A percentile compares a stretch with the other conserved stretches of the same genome.
Conservation (phyloP, 1,140 invertebrate species). For the Argopecten irradians region DNA sequence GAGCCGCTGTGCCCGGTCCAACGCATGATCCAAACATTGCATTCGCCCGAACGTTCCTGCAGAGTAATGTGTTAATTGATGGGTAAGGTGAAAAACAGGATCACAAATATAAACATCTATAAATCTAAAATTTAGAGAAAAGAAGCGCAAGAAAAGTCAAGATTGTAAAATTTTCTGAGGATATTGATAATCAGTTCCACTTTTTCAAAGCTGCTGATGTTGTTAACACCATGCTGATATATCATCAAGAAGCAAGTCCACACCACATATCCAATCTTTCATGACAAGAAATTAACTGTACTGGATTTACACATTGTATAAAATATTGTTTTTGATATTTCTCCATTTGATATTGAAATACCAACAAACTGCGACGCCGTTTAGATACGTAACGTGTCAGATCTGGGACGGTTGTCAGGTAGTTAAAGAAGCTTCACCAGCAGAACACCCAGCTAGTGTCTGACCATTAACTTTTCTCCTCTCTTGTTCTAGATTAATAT, state of each 20-base stretch:
- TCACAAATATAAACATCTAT: too few species aligned
- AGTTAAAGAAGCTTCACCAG: too few species aligned
- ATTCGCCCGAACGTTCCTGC: constrained; percentile 78
- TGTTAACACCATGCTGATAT: background rate
- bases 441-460: too few species aligned
- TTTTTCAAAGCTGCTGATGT: too few species aligned
- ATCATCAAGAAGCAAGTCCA: background rate
- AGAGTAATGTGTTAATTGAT: constrained; percentile 82
- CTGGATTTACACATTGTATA: too few species aligned
- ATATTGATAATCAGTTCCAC: too few species aligned
- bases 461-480: too few species aligned
- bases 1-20: background rate
- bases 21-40: background rate
- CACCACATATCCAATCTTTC: background rate
- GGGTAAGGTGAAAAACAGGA: constrained; percentile 78
- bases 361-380: background rate
- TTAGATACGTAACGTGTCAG: background rate
- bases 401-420: background rate
- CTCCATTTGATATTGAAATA: too few species aligned
- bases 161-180: background rate
- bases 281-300: too few species aligned
- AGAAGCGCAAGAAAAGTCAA: too few species aligned
- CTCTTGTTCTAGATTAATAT: background rate
- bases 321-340: too few species aligned
- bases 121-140: too few species aligned